These are phyloP conservation scores for Lamellibrachia luymesi DNA, from an alignment of 1,140 invertebrate species.

Conservation along the genomic window DNA sequence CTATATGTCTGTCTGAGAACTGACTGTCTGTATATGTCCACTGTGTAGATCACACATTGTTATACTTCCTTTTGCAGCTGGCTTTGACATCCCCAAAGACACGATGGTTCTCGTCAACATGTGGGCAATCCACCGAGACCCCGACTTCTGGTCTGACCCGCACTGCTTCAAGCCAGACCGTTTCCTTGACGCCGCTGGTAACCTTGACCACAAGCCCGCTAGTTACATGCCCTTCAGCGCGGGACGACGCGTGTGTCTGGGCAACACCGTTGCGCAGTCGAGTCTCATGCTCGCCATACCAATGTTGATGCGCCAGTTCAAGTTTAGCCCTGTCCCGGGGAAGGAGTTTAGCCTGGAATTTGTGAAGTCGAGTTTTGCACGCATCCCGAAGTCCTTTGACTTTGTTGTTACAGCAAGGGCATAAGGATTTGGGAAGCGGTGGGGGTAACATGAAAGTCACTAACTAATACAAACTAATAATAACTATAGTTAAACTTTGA, in stretches of 20 bases:
- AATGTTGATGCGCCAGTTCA: constrained; percentile 38
- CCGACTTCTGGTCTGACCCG: constrained; percentile 69
- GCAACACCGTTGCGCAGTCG: constrained; percentile 70
- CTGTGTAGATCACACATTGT: too few relatives aligned
- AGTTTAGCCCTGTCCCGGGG: constrained; percentile 40
- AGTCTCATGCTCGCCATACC: constrained; percentile 43
- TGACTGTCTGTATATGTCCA: too few relatives aligned
- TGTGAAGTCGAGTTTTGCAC: neutral
- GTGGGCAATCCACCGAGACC: constrained; percentile 66
- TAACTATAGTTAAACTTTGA: too few relatives aligned
- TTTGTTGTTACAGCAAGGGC: neutral
- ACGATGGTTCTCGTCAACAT: constrained; percentile 21
- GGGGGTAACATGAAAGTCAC: neutral
- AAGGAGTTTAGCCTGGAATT: neutral
- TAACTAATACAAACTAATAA: too few relatives aligned
- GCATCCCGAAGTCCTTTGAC: constrained; percentile 16
- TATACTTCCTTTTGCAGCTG: constrained; percentile 4
- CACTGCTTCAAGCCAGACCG: constrained; percentile 70
- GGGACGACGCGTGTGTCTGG: constrained; percentile 81
- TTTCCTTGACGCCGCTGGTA: constrained; percentile 55
- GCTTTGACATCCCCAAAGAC: constrained; percentile 15
- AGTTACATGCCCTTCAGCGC: constrained; percentile 82
- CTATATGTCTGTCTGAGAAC: too few relatives aligned
- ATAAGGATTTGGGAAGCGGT: neutral
- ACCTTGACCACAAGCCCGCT: constrained; percentile 63